A percentile compares a stretch with the other conserved stretches of the same genome.
These are phyloP conservation scores for Ferrisia virgata DNA, from an alignment of 2,888 invertebrate genomes.

Conservation along the genomic window DNA sequence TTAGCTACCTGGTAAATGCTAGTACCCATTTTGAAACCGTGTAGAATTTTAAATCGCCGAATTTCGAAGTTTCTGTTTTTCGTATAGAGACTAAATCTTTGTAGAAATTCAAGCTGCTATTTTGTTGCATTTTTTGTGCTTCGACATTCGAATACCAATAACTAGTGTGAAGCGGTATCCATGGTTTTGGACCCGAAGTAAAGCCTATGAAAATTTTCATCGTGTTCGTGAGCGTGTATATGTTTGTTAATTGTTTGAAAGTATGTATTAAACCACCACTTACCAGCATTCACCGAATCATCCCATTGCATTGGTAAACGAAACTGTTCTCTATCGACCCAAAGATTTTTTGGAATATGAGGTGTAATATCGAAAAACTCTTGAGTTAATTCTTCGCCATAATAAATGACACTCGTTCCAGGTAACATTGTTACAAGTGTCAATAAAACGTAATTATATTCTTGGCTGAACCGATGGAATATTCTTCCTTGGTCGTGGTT, in stretches of 20 bases:
- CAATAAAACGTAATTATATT: constrained; percentile 56
- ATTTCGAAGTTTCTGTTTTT: constrained; percentile 55
- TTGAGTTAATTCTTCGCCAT: constrained; percentile 59
- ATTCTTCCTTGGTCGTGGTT: not conserved
- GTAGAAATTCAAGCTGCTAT: constrained; percentile 48
- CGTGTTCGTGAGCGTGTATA: constrained; percentile 50
- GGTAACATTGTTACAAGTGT: constrained; percentile 54
- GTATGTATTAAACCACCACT: constrained; percentile 54
- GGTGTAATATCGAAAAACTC: constrained; percentile 48
- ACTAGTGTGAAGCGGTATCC: constrained; percentile 66
- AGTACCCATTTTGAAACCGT: not conserved
- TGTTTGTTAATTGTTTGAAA: too few relatives aligned
- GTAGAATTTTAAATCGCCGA: constrained; percentile 37
- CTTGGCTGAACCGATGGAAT: constrained; percentile 50
- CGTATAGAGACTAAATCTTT: constrained; percentile 46
- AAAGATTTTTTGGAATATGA: not conserved
- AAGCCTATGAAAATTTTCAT: too few relatives aligned
- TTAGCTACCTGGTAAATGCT: not conserved
- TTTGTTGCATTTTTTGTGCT: constrained; percentile 36
- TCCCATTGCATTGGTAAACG: constrained; percentile 53
- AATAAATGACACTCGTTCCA: constrained; percentile 57
- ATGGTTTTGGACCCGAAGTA: constrained; percentile 58
- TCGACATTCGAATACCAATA: constrained; percentile 55
- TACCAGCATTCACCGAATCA: constrained; percentile 45
- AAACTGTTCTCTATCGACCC: constrained; percentile 48